Percentiles rank a stretch among this genome's conserved stretches.
These are phyloP conservation scores for Macroteleia sp. DNA, from an alignment of 2,888 invertebrate species.

Conservation along the genomic window DNA sequence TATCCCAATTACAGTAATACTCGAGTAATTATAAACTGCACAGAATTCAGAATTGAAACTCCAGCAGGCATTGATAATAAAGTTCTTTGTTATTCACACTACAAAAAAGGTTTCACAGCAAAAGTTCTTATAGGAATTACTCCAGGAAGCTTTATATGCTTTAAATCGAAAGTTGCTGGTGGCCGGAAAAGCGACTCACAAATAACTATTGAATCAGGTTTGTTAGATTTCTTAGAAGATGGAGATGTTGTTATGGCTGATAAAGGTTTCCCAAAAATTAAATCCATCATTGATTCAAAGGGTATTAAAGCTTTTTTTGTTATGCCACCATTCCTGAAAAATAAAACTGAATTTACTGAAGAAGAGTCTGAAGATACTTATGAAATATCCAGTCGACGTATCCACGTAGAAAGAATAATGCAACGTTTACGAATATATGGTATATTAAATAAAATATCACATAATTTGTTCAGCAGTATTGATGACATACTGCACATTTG, in stretches of 20 bases:
- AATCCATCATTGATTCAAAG: conserved; percentile 15
- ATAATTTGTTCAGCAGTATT: not conserved
- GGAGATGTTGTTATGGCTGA: too few species aligned
- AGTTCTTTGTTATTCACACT: conserved; percentile 33
- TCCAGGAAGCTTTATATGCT: conserved; percentile 64
- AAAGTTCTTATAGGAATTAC: conserved; percentile 64
- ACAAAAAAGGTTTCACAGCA: conserved; percentile 54
- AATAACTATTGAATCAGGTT: too few species aligned
- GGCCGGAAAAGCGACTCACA: too few species aligned
- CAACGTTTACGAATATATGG: not conserved
- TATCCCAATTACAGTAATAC: conserved; percentile 39
- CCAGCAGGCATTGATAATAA: conserved; percentile 30
- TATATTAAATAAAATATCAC: not conserved
- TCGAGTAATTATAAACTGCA: conserved; percentile 58
- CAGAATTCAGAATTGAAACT: conserved; percentile 38
- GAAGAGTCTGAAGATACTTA: conserved; percentile 15
- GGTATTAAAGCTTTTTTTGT: conserved; percentile 2
- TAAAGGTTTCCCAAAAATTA: too few species aligned
- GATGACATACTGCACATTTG: not conserved
- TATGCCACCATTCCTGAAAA: conserved; percentile 25
- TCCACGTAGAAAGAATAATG: conserved; percentile 13
- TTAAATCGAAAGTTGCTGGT: too few species aligned
- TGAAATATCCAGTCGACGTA: conserved; percentile 2
- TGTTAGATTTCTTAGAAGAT: too few species aligned
- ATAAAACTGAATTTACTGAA: conserved; percentile 6